phyloP scores from a whole-genome alignment of 2,113 vertebrate genomes.

The Otocyon megalotis region DNA sequence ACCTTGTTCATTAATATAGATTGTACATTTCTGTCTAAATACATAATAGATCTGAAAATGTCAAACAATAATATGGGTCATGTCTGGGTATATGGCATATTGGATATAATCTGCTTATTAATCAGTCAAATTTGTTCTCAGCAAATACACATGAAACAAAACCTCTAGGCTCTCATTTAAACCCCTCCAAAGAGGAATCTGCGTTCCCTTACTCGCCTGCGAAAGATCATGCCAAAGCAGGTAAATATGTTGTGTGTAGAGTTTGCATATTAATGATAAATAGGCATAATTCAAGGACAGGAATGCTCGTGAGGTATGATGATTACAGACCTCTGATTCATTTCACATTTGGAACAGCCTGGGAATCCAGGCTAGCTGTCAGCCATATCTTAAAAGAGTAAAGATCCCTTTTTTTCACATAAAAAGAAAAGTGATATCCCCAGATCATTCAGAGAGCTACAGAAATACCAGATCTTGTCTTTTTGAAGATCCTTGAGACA shows the following conservation, averaged over 20 bases:
- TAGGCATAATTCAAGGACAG: neutral
- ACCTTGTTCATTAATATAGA: conserved; percentile 45
- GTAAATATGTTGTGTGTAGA: conserved; percentile 3
- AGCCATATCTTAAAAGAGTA: neutral
- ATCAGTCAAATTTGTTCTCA: neutral
- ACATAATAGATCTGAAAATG: conserved; percentile 27
- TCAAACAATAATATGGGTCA: conserved; percentile 43
- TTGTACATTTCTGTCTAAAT: neutral
- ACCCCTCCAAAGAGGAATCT: neutral
- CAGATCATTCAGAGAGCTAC: neutral
- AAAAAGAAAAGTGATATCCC: neutral
- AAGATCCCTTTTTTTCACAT: neutral
- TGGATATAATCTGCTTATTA: conserved; percentile 7
- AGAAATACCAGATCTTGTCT: neutral
- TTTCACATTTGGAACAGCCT: neutral
- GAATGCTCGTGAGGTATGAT: neutral
- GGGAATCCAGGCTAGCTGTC: neutral
- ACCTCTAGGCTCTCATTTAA: neutral
- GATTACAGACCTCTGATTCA: neutral
- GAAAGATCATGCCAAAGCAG: neutral
- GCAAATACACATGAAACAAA: neutral
- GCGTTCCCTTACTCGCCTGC: neutral
- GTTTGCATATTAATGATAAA: neutral
- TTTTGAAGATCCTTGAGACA: neutral
- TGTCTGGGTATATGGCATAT: neutral